A percentile compares a stretch with the other conserved stretches of the same genome.
Conservation (phyloP, 2,888 invertebrate genomes). For the Aplocera efformata region DNA sequence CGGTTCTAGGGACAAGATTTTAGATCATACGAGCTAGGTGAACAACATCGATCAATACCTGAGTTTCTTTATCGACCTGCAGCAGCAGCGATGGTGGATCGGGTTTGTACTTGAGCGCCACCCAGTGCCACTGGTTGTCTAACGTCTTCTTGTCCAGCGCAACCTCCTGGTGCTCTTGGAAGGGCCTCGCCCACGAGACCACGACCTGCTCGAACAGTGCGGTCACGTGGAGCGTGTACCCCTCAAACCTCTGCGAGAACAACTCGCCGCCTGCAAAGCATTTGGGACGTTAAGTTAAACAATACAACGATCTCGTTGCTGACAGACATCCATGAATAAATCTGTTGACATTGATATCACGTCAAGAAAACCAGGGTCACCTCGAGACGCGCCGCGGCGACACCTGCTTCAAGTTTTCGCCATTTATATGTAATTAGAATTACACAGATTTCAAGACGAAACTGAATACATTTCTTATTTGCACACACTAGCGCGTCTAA, state of each 20-base stretch:
- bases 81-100: constrained; percentile 65
- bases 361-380: constrained; percentile 1
- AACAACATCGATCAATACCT: constrained; percentile 34
- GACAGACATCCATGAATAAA: constrained; percentile 18
- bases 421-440: constrained; percentile 6
- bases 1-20: not conserved
- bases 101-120: constrained; percentile 82
- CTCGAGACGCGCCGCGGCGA: no score
- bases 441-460: constrained; percentile 2
- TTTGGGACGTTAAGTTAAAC: no score
- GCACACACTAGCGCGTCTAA: constrained; percentile 8
- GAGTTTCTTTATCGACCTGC: constrained; percentile 62
- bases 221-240: constrained; percentile 81
- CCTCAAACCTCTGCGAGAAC: constrained; percentile 85
- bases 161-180: constrained; percentile 79
- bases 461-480: not conserved
- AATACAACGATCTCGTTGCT: no score
- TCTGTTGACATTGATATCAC: constrained; percentile 2
- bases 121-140: constrained; percentile 91
- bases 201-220: constrained; percentile 81
- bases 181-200: constrained; percentile 79
- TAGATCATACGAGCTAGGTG: not conserved
- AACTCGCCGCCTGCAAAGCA: constrained; percentile 82
- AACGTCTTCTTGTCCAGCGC: constrained; percentile 84
- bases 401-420: not conserved